Percentiles rank a stretch among this genome's conserved stretches.
Conservation (phyloP, 2,888 invertebrate genomes). For the Mantis religiosa region DNA sequence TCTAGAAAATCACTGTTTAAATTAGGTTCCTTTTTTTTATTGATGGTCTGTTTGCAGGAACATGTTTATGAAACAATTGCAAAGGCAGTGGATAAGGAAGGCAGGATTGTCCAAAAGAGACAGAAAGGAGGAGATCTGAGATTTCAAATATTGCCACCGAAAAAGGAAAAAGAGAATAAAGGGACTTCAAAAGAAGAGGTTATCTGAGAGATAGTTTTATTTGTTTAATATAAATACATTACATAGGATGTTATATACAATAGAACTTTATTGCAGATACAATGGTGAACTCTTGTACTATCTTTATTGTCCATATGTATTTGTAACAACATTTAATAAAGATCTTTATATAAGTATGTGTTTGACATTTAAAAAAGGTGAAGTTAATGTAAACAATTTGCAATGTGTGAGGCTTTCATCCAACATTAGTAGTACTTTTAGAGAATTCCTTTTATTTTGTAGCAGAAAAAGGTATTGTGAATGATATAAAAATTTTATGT, state of each 20-base stretch:
- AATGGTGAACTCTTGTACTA: background rate
- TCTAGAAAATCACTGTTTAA: no score
- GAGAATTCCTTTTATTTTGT: no score
- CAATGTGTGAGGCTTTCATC: background rate
- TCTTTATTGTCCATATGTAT: background rate
- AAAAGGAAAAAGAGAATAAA: conserved; percentile 34
- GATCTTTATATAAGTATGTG: background rate
- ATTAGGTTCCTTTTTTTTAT: no score
- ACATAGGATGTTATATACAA: background rate
- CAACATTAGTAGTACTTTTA: background rate
- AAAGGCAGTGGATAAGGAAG: conserved; percentile 37
- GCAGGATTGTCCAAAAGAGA: conserved; percentile 60
- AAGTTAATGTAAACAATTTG: background rate
- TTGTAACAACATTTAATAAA: background rate
- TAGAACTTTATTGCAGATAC: background rate
- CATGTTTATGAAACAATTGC: conserved; percentile 51
- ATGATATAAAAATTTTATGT: no score
- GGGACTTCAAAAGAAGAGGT: background rate
- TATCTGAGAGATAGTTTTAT: background rate
- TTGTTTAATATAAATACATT: background rate
- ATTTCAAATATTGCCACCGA: conserved; percentile 58
- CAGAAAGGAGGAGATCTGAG: conserved; percentile 57
- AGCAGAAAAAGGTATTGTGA: no score
- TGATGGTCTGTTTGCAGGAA: conserved; percentile 49
- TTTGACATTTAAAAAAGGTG: no score